phyloP scores from a whole-genome alignment of 2,113 vertebrate genomes.

The Oncorhynchus nerka region DNA sequence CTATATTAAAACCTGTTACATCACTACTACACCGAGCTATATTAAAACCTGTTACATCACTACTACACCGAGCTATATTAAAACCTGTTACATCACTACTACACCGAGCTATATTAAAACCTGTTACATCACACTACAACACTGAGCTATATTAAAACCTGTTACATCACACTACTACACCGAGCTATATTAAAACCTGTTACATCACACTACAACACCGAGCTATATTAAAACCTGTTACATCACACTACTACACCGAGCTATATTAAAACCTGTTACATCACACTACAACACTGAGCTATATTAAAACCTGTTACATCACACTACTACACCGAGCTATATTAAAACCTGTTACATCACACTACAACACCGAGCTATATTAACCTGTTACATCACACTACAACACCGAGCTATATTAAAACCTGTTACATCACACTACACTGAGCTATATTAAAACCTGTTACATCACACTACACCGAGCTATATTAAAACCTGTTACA shows the following conservation, averaged over 20 bases:
- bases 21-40: constrained; percentile 5
- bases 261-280: constrained; percentile 27
- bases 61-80: too few relatives aligned
- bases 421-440: too few relatives aligned
- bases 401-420: too few relatives aligned
- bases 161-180: constrained; percentile 37
- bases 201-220: constrained; percentile 33
- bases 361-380: constrained; percentile 30
- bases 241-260: constrained; percentile 32
- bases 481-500: too few relatives aligned
- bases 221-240: constrained; percentile 27
- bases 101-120: constrained; percentile 39
- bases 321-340: constrained; percentile 37
- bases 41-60: too few relatives aligned
- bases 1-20: constrained; percentile 27
- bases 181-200: constrained; percentile 27
- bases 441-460: too few relatives aligned
- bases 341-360: constrained; percentile 27
- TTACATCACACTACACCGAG: not conserved
- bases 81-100: constrained; percentile 3
- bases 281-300: not conserved
- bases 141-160: constrained; percentile 33
- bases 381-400: not conserved
- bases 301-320: too few relatives aligned
- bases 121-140: constrained; percentile 26